Evolutionary conservation across 2,113 vertebrate genomes (phyloP).

Genomic region (Chaetops frenatus): DNA sequence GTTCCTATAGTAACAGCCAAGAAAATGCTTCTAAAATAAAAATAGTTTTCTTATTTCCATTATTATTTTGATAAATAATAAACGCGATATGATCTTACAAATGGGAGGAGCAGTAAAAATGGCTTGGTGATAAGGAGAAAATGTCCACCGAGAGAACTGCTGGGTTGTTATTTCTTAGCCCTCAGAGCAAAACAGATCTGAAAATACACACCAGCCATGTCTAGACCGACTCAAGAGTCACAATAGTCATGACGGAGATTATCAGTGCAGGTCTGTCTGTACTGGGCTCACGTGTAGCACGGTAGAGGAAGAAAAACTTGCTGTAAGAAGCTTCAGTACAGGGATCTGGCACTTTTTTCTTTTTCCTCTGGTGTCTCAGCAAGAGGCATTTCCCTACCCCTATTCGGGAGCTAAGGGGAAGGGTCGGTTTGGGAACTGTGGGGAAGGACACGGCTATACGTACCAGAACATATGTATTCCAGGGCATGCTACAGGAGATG

Average conservation of each 20-base stretch:
- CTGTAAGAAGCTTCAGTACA: neutral
- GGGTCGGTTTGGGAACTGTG: neutral
- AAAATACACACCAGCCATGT: neutral
- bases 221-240: neutral
- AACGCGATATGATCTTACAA: rapidly evolving
- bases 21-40: neutral
- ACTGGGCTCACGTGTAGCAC: neutral
- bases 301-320: neutral
- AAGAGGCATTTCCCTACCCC: neutral
- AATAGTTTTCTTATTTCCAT: neutral
- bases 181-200: neutral
- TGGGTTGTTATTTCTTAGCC: neutral
- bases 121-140: neutral
- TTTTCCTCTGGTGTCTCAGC: neutral
- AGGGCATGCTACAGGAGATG: neutral
- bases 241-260: neutral
- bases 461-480: neutral
- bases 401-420: rapidly evolving
- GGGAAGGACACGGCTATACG: neutral
- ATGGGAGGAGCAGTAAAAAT: neutral
- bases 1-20: neutral
- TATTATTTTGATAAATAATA: neutral
- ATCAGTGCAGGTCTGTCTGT: neutral
- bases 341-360: no score
- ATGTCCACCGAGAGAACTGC: neutral